Percentiles rank a stretch among this genome's conserved stretches.
Conservation (phyloP, 1,140 invertebrate genomes). For the Drosophila sechellia region DNA sequence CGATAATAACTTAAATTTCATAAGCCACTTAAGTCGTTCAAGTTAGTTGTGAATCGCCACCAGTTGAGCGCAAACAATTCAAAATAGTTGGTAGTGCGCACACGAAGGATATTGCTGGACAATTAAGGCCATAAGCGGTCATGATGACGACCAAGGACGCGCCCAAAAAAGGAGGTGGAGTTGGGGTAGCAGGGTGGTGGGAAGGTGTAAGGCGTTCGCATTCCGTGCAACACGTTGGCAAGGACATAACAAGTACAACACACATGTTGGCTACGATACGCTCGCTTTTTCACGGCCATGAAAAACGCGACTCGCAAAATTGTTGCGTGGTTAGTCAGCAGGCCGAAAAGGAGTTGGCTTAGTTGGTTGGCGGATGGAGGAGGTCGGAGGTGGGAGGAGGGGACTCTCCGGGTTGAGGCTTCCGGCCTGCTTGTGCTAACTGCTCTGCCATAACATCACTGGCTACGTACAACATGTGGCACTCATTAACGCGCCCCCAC, state of each 20-base stretch:
- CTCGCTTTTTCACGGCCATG: constrained; percentile 22
- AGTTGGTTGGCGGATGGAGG: not conserved
- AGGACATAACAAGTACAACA: constrained; percentile 36
- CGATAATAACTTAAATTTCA: not conserved
- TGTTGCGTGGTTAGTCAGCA: constrained; percentile 26
- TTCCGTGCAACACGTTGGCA: constrained; percentile 41
- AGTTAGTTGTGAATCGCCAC: not conserved
- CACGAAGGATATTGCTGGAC: constrained; percentile 13
- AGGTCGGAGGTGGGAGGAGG: too few species aligned
- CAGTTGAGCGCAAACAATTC: not conserved
- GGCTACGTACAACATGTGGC: constrained; percentile 13
- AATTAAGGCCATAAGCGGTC: constrained; percentile 18
- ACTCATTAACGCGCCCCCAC: constrained; percentile 41
- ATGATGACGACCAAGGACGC: not conserved
- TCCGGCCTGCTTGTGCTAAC: constrained; percentile 11
- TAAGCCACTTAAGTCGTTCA: constrained; percentile 3
- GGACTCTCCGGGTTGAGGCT: constrained; percentile 1
- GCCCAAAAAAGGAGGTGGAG: too few species aligned
- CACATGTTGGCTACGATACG: constrained; percentile 20
- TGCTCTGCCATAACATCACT: constrained; percentile 16
- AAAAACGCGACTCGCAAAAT: constrained; percentile 43
- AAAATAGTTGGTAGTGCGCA: constrained; percentile 3
- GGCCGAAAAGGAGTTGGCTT: constrained; percentile 25
- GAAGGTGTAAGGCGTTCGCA: constrained; percentile 8
- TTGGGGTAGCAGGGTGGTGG: not conserved